phyloP scores from a whole-genome alignment of 2,797 vertebrate species.

The Phylloscopus collybita region DNA sequence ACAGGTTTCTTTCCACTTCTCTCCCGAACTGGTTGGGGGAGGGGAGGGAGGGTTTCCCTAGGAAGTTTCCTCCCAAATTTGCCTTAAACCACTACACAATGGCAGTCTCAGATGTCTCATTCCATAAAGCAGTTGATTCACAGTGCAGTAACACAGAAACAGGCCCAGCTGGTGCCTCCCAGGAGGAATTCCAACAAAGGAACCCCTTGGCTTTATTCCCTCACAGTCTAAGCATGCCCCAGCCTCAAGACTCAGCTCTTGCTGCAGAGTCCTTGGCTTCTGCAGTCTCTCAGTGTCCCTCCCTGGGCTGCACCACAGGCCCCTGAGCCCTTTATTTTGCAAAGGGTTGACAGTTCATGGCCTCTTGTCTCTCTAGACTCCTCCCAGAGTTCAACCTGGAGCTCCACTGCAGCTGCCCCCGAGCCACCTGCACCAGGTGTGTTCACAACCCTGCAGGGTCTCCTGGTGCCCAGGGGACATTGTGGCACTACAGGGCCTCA shows the following conservation, averaged over 20 bases:
- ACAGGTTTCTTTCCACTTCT: too few relatives aligned
- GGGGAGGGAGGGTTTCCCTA: too few relatives aligned
- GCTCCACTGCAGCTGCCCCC: not conserved
- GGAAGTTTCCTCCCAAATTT: too few relatives aligned
- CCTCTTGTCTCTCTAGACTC: not conserved
- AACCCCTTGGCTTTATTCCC: not conserved
- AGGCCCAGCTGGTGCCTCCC: not conserved
- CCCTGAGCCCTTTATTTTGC: not conserved
- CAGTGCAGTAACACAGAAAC: not conserved
- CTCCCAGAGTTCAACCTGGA: not conserved
- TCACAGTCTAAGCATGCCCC: not conserved
- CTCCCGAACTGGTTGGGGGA: too few relatives aligned
- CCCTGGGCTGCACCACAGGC: not conserved
- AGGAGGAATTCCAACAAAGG: not conserved
- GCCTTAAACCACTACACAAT: not conserved
- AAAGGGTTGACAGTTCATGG: not conserved
- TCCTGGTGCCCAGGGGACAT: not conserved
- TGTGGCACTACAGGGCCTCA: not conserved
- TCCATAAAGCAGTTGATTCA: not conserved
- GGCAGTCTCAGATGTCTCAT: not conserved
- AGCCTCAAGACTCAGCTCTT: not conserved
- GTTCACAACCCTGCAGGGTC: not conserved
- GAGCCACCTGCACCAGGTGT: not conserved
- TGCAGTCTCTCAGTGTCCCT: not conserved
- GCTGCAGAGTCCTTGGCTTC: not conserved